These are phyloP conservation scores for Denticeps clupeoides DNA, from an alignment of 2,797 vertebrate species.

Conservation along the genomic window DNA sequence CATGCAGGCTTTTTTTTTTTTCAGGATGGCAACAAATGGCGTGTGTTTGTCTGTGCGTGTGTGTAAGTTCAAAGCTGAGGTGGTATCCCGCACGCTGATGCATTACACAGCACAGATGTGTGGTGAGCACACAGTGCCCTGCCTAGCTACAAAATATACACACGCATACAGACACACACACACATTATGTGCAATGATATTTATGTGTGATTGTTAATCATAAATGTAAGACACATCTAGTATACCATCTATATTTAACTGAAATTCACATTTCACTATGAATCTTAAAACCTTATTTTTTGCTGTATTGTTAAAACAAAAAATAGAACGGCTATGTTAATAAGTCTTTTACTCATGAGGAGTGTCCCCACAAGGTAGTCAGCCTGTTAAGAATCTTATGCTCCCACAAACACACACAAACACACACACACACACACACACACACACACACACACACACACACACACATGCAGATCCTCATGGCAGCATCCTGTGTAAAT, in stretches of 20 bases:
- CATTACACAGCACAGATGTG: slow-evolving; percentile 30
- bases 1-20: slow-evolving; percentile 11
- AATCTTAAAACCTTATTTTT: too few relatives aligned
- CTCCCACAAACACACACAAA: background rate
- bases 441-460: background rate
- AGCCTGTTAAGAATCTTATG: too few relatives aligned
- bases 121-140: slow-evolving; percentile 33
- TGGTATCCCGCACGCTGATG: slow-evolving; percentile 7
- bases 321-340: too few relatives aligned
- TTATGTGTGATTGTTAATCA: too few relatives aligned
- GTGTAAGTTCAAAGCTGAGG: slow-evolving; percentile 16
- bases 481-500: slow-evolving; percentile 45
- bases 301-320: too few relatives aligned
- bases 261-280: too few relatives aligned
- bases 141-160: slow-evolving; percentile 15
- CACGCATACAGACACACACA: background rate
- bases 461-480: slow-evolving; percentile 23
- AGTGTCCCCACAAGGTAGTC: too few relatives aligned
- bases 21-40: too few relatives aligned
- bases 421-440: background rate
- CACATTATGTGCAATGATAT: too few relatives aligned
- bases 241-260: too few relatives aligned
- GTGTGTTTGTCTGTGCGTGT: background rate
- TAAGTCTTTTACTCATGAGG: too few relatives aligned
- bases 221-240: too few relatives aligned